These are phyloP conservation scores for Dendrolimus houi DNA, from an alignment of 2,888 invertebrate species.

Conservation along the genomic window DNA sequence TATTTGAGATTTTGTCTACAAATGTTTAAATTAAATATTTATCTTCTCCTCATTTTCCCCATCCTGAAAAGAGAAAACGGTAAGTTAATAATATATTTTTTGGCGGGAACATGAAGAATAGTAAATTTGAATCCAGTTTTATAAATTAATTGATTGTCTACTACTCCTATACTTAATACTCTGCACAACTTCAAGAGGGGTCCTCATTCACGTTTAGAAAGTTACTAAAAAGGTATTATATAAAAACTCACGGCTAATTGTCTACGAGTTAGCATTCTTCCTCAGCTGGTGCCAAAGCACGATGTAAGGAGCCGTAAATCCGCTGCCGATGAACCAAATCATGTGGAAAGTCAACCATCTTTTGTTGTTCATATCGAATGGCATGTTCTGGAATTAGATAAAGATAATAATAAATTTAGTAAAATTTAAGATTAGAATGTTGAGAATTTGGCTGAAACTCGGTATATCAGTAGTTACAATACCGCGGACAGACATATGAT, in stretches of 20 bases:
- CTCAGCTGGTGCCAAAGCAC: constrained; percentile 84
- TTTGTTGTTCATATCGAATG: constrained; percentile 83
- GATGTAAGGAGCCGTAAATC: constrained; percentile 84
- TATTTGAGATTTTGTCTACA: constrained; percentile 25
- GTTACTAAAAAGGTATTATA: no score
- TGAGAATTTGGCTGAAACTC: no score
- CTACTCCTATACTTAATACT: no score
- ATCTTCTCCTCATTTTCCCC: background rate
- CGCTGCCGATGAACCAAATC: constrained; percentile 83
- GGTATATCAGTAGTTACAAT: no score
- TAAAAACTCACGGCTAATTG: no score
- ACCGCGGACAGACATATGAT: no score
- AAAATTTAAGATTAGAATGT: background rate
- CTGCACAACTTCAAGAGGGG: no score
- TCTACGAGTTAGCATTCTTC: constrained; percentile 69
- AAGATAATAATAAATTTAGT: background rate
- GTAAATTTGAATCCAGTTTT: no score
- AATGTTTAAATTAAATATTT: background rate
- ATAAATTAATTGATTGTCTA: no score
- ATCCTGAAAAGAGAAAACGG: background rate
- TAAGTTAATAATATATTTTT: no score
- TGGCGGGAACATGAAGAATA: no score
- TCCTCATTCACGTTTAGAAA: no score
- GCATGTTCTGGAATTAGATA: constrained; percentile 82
- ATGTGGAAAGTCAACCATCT: constrained; percentile 81